Base-by-base conservation (phyloP, 2,797 vertebrate genomes). In the Hirundo rustica region DNA sequence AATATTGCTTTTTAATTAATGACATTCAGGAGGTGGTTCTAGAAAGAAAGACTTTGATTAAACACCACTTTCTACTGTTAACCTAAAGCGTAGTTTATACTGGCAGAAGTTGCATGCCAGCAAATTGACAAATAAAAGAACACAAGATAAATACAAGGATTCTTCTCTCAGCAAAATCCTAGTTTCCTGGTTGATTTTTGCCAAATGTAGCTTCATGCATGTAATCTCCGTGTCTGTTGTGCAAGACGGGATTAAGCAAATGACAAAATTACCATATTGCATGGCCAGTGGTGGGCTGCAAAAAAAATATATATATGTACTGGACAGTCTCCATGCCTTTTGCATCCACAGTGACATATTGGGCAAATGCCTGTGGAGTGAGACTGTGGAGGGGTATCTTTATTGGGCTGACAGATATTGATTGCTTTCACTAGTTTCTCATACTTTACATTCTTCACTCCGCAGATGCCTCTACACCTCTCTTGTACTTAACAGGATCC, bases 321-420 rank as follows among this genome's bases (percentile, higher is more conserved):
- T 54, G 16, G 11, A 55, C 4, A 5, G 4, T 27, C 26, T 42
- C 38, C 7, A 13, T 27, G 16, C 5, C 40, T 72, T 50, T 71
- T 77, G 13, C 11, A 6, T 67, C 15, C 8, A 5, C 1, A 1
- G 7, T 15, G 8, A 45, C 23, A 10, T 2, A 36, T 10, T 9
- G 13, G 40, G 13, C 13, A 92, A 64, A 57, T 4, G 8, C n/a
- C 83, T 80, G 17, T 38, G 15, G 53, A 57, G 8, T 20, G 44
- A 27, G 13, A 20, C 5, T 86, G 44, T 27, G 58, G 73, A 78
- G 77, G 13, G 14, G 5, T 38, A 65, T 42, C 10, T 14, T 8
- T 62, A 27, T 25, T 76, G 29, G 36, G 9, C 19, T 73, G 34
- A 32, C 42, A 88, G n/a, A 15, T 71, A 32, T 38, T 74, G 40